Evolutionary conservation across 2,888 invertebrate species (phyloP), one percentile per base, ranked within the genome.

Genomic region (Torymus tubicola): DNA sequence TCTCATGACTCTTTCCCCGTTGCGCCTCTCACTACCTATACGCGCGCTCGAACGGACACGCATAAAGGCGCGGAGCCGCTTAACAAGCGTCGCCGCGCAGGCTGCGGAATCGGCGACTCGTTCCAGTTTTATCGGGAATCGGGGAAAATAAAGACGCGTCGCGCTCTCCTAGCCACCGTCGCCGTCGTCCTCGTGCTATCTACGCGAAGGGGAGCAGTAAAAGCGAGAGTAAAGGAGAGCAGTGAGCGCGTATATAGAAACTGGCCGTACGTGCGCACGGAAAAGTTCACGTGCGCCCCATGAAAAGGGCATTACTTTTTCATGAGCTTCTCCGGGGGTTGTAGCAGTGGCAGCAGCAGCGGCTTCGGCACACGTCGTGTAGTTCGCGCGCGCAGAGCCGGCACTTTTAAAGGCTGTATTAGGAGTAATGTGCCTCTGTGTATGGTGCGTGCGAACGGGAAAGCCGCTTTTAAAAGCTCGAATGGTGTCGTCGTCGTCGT

Each of bases 231-330:
- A 24, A 24, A 61, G 16, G 24, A 61, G 31, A 57, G 21, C 16
- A 67, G 18, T 12, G 69, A 14, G 21, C 50, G 50, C 8, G 61
- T 16, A 16, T n/a, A 52, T 13, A 69, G 31, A 24, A 16, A 57
- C 31, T 11, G 64, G 16, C 31, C 5, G 31, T n/a, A 53, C 2
- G 18, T 3, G 21, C 16, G 24, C 42, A 53, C 21, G 70, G 70
- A 60, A 71, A 58, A 57, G 64, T 60, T 78, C 71, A 71, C 78
- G 78, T 71, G 58, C 71, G 42, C 58, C 58, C 65, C 71, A 71
- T 78, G 67, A 78, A 78, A 72, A 72, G 72, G 50, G 55, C 78
- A 72, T 78, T 72, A 72, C 72, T 78, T 78, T 78, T 78, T 78
- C 78, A 78, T 72, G 78, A 72, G 67, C 52, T 52, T 24, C n/a